Base-by-base conservation (phyloP, 2,888 invertebrate species). In the Stenchaetothrips biformis region DNA sequence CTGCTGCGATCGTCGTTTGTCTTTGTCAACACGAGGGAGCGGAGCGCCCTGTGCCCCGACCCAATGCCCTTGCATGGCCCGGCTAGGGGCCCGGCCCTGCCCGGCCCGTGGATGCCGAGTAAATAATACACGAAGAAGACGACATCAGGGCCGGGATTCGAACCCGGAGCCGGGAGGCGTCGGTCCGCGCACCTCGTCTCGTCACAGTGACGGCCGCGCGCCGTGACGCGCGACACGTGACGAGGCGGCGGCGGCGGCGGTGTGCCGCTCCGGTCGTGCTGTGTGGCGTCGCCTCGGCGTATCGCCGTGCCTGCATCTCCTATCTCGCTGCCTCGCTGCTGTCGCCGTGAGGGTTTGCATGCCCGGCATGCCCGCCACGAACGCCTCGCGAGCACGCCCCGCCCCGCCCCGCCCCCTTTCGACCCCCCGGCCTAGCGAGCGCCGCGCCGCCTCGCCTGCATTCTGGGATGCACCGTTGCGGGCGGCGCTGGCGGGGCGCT, bases 271-370 rank as follows among this genome's bases (percentile, higher is more conserved):
- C n/a, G 11, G 25, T 25, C 67, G 67, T 67, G 67, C 25, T 9
- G 25, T 21, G 7, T 74, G 11, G 25, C 25, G 37, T 37, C 18
- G 53, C 18, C 6, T 53, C 53, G 53, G 13, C 53, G 25, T 74
- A 25, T 74, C 67, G 59, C 59, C 25, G 21, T 21, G 67, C 25
- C 25, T 25, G 67, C 67, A 74, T 74, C 67, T 74, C 67, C 67
- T 25, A 21, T 21, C 21, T 67, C 67, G 3, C 8, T 9, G 25
- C 8, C 25, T 7, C 4, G 25, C 9, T 9, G 67, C 25, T 8
- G 21, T 25, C 21, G 9, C 25, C 25, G 67, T 7, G 67, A 9
- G 25, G 11, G 67, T 59, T 18, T 59, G 37, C 37, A 37, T 37
- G 37, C 37, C 37, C 37, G 37, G 4, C 37, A 37, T 37, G 37